phyloP scores from a whole-genome alignment of 2,113 vertebrate genomes.

The Galemys pyrenaicus region DNA sequence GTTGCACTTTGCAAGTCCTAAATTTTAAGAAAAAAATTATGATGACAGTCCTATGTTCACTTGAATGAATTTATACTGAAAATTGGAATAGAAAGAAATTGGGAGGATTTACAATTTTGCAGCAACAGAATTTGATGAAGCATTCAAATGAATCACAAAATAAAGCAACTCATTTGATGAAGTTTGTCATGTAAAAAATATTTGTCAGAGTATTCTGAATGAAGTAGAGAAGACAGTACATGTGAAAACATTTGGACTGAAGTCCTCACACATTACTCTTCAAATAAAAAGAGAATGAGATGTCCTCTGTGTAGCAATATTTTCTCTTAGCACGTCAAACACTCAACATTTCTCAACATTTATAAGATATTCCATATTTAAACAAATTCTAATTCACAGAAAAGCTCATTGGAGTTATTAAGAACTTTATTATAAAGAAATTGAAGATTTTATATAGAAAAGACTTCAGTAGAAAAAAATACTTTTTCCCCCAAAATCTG shows the following conservation, averaged over 20 bases:
- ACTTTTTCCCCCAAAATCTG: not conserved
- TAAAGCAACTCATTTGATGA: not conserved
- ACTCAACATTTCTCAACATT: not conserved
- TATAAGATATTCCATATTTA: not conserved
- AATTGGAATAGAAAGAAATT: not conserved
- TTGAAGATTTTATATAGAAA: not conserved
- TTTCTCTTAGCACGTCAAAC: not conserved
- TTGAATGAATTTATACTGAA: not conserved
- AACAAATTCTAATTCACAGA: not conserved
- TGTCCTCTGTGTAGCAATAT: not conserved
- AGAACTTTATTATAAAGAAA: not conserved
- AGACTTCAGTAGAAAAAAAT: not conserved
- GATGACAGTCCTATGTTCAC: not conserved
- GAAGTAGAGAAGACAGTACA: not conserved
- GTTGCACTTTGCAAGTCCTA: not conserved
- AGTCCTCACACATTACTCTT: not conserved
- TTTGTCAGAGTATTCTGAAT: conserved; percentile 6
- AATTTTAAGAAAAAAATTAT: not conserved
- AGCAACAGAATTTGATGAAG: not conserved
- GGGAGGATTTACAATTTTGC: not conserved
- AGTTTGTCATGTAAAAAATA: not conserved
- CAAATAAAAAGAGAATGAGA: not conserved
- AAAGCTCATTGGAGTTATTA: not conserved
- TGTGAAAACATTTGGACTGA: not conserved
- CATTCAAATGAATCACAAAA: conserved; percentile 31